Percentiles rank a stretch among this genome's conserved stretches.
These are phyloP conservation scores for Ginglymostoma cirratum DNA, from an alignment of 2,113 vertebrate species.

Conservation along the genomic window DNA sequence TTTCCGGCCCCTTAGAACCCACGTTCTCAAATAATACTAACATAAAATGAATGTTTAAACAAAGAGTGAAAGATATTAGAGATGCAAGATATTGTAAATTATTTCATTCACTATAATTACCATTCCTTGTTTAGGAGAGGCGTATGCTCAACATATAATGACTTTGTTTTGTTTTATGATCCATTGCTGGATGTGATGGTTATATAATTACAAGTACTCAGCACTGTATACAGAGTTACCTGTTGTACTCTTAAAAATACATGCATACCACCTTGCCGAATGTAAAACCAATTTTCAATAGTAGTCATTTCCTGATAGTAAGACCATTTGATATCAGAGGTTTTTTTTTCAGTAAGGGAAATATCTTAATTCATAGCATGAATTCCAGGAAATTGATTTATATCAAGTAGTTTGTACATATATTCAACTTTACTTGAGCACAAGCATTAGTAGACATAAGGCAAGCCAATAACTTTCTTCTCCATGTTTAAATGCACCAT, in stretches of 20 bases:
- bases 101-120: background rate
- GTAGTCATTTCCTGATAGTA: background rate
- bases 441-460: background rate
- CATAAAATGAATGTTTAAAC: too few relatives aligned
- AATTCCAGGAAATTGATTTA: background rate
- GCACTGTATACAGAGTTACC: background rate
- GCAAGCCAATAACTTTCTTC: background rate
- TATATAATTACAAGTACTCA: background rate
- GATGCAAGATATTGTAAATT: background rate
- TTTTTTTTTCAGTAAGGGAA: background rate
- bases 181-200: background rate
- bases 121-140: background rate
- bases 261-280: background rate
- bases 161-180: background rate
- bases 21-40: too few relatives aligned
- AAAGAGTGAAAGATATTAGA: background rate
- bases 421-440: background rate
- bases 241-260: background rate
- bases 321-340: background rate
- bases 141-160: background rate
- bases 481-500: background rate
- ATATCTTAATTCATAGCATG: background rate
- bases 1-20: too few relatives aligned
- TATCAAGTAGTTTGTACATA: background rate
- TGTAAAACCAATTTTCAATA: background rate